Evolutionary conservation across 2,797 vertebrate species (phyloP).

Genomic region (Monodelphis domestica): DNA sequence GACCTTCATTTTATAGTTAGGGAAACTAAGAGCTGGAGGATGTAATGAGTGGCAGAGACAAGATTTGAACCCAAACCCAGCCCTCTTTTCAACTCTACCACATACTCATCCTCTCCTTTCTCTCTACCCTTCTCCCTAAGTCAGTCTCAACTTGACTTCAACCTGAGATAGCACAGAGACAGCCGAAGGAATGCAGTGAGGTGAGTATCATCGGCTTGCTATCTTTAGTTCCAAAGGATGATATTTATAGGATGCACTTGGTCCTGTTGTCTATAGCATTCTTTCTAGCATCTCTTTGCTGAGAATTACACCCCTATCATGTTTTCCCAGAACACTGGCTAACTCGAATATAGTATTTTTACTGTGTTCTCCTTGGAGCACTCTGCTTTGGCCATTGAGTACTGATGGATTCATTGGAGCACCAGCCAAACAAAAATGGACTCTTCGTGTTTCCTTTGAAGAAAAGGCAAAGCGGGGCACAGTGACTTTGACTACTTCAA

Average conservation of each 20-base stretch:
- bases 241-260: background rate
- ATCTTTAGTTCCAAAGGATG: background rate
- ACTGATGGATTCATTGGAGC: background rate
- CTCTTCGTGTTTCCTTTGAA: background rate
- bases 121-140: background rate
- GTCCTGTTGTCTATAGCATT: background rate
- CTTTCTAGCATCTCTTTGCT: background rate
- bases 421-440: background rate
- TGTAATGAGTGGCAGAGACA: background rate
- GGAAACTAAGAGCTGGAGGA: slow-evolving; percentile 10
- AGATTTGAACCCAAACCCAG: background rate
- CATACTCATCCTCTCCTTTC: background rate
- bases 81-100: background rate
- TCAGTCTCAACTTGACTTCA: background rate
- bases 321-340: background rate
- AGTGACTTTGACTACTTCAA: background rate
- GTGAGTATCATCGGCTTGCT: background rate
- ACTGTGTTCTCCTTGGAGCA: background rate
- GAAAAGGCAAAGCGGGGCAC: background rate
- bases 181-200: background rate
- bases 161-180: background rate
- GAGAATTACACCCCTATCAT: background rate
- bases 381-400: background rate
- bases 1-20: background rate
- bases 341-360: background rate